Percentiles rank a stretch among this genome's conserved stretches.
These are phyloP conservation scores for Ophion ellenae DNA, from an alignment of 2,888 invertebrate species.

Conservation along the genomic window DNA sequence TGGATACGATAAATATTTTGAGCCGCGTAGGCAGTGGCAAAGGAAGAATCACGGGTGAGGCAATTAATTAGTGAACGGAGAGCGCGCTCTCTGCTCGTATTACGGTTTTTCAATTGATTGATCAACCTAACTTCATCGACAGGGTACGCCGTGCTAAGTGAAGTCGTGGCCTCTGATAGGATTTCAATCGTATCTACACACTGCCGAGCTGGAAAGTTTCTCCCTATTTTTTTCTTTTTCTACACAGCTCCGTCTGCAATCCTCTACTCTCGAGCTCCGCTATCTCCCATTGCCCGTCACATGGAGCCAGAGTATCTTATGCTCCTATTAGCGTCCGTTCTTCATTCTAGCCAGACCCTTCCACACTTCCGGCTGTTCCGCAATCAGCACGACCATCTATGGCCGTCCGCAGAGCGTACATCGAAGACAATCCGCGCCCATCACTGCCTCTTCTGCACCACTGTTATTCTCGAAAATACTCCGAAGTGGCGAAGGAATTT, in stretches of 20 bases:
- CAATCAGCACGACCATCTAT: conserved; percentile 25
- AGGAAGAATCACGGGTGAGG: not conserved
- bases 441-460: not conserved
- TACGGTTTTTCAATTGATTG: conserved; percentile 23
- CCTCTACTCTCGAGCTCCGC: conserved; percentile 23
- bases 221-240: conserved; percentile 4
- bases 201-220: conserved; percentile 20
- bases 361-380: conserved; percentile 50
- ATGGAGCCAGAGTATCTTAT: conserved; percentile 36
- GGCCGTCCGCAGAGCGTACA: conserved; percentile 8
- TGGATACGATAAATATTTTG: not conserved
- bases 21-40: not conserved
- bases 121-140: conserved; percentile 16
- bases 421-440: not conserved
- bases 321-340: conserved; percentile 47
- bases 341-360: conserved; percentile 43
- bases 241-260: conserved; percentile 34
- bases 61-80: conserved; percentile 26
- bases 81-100: not conserved
- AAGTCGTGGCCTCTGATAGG: conserved; percentile 30
- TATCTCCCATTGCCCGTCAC: conserved; percentile 52
- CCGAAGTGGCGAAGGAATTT: not conserved
- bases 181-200: conserved; percentile 15
- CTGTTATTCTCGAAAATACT: not conserved
- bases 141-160: conserved; percentile 21